Base-by-base conservation (phyloP, 2,797 vertebrate species). In the Alectoris magna region DNA sequence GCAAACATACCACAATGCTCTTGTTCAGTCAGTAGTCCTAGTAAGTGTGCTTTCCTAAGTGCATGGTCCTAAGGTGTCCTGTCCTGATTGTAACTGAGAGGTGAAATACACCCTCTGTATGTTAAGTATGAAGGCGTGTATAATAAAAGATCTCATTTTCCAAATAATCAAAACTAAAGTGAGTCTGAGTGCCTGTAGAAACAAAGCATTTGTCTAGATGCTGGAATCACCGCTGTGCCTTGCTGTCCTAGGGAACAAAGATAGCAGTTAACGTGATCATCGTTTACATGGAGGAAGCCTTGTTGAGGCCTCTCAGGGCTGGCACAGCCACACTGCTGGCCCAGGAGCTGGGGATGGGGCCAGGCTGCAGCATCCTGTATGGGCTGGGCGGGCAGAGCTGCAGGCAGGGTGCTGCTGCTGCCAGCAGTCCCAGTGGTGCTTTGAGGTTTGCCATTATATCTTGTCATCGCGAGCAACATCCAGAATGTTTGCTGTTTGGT, bases 11-110 rank as follows among this genome's bases (percentile, higher is more conserved):
- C 81, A 66, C 46, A 75, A 85, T 94, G 69, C 87, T 78, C 81
- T 66, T 55, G 66, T 91, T 93, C 78, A 43, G 70, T 39, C 38
- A 71, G 51, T 94, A 93, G 88, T 93, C 94, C 92, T 96, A 93
- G 81, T 93, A 90, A 93, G 62, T 69, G 78, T 96, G 88, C 88
- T 94, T 88, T 80, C 72, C 91, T 62, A 55, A 34, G 72, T 75
- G 4, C 81, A 39, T 64, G 62, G 6, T 71, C 88, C 86, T 87
- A 6, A 75, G 68, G 78, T 78, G 88, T 87, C 90, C 88, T 63
- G 71, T 70, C 77, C 95, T 78, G 71, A 83, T 41, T 27, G 0
- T 0, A 3, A 14, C 84, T 21, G 26, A 63, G 36, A 62, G 60
- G 27, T 41, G 60, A 29, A 63, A 29, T 63, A 41, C 19, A 6